phyloP scores from a whole-genome alignment of 2,113 vertebrate species.

The Uria aalge region DNA sequence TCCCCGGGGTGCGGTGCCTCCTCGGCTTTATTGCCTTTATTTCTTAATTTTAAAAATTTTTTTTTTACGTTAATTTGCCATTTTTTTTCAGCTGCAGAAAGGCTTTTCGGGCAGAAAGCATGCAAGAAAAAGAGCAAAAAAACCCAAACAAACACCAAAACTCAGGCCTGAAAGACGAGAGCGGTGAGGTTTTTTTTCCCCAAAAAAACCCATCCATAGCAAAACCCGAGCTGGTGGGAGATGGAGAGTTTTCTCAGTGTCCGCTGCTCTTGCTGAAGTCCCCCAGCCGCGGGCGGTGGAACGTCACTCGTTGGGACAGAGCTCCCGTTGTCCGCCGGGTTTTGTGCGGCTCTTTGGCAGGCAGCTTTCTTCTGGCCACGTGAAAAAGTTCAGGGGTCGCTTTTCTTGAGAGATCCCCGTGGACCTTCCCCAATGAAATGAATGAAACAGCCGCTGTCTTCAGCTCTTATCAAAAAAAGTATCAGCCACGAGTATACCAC shows the following conservation, averaged over 20 bases:
- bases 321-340: not conserved
- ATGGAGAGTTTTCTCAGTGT: not conserved
- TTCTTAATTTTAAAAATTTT: not conserved
- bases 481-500: not conserved
- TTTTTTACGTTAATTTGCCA: rapidly evolving
- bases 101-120: not conserved
- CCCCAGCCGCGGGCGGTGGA: rapidly evolving
- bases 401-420: not conserved
- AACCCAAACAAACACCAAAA: too few relatives aligned
- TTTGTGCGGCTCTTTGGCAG: not conserved
- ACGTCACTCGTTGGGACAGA: not conserved
- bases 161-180: not conserved
- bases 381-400: not conserved
- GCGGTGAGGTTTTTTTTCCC: not conserved
- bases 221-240: not conserved
- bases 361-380: rapidly evolving
- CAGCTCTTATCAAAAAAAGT: not conserved
- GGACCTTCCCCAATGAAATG: not conserved
- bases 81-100: not conserved
- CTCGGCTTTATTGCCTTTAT: not conserved
- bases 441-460: not conserved
- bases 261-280: not conserved
- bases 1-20: not conserved
- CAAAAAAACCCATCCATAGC: not conserved
- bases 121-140: not conserved